Base-by-base conservation (phyloP, 2,888 invertebrate species). In the Ormyrus rosae region DNA sequence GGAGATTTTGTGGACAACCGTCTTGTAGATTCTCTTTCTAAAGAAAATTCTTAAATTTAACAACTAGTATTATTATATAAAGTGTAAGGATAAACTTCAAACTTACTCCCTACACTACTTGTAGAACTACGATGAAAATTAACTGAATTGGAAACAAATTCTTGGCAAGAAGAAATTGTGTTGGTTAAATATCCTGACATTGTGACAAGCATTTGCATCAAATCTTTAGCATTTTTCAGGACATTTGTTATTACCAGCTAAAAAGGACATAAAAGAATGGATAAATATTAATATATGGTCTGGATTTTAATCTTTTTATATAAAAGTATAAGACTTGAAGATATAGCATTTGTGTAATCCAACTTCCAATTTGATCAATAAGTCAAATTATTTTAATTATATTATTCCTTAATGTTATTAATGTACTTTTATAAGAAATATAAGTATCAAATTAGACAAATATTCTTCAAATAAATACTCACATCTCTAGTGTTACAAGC, bases 1-100 rank as follows among this genome's bases (percentile, higher is more conserved):
- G 90, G 90, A 34, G 89, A 86, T 83, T 90, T 89, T 51, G 82
- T 82, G 0, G 88, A 88, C 13, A 87, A 46, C 81, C 87, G 83
- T 82, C 84, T 84, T 11, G 50, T 75, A 0, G 87, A 86, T 8
- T 89, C 89, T 80, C 85, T 85, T 51, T 83, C 88, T 87, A 61
- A 11, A 56, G 11, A 60, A 73, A 63, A 71, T 11, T 53, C 55
- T 56, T 11, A 10, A 34, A 65, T 9, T 45, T 11, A 77, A 70
- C 48, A 45, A n/a, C 10, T 45, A 61, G 74, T 58, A 63, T 10
- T 50, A 60, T 5, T 46, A 58, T n/a, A 6, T 7, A 71, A 55
- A 53, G 53, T n/a, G 50, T 55, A 63, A 34, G 19, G 19, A 19
- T 19, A 19, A 19, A 74, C 53, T 51, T 60, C 55, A 6, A 58